These are phyloP conservation scores for Colletes collaris DNA, from an alignment of 2,888 invertebrate species.

Conservation along the genomic window DNA sequence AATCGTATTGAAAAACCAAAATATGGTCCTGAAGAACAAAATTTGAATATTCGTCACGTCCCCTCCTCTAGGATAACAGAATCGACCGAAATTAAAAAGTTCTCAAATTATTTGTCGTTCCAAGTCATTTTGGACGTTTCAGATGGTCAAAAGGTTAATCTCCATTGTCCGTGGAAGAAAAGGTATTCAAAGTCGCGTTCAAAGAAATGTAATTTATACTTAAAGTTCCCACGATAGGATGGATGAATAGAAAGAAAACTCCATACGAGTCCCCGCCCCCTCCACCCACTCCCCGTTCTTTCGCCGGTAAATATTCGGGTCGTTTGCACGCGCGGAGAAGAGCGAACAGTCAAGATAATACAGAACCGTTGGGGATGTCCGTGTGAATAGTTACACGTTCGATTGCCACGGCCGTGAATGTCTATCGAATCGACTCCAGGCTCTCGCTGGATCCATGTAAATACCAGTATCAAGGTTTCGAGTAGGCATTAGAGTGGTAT, in stretches of 20 bases:
- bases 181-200: no score
- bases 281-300: conserved; percentile 8
- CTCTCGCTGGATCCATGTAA: conserved; percentile 61
- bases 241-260: background rate
- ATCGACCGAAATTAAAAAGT: no score
- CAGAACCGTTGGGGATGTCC: conserved; percentile 61
- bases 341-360: conserved; percentile 53
- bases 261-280: background rate
- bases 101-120: no score
- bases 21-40: no score
- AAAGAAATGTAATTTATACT: background rate
- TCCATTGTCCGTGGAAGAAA: no score
- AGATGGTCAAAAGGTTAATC: no score
- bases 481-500: conserved; percentile 70
- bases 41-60: no score
- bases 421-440: conserved; percentile 69
- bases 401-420: conserved; percentile 70
- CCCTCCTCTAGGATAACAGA: no score
- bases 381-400: conserved; percentile 69
- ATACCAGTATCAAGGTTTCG: conserved; percentile 67
- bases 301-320: conserved; percentile 27
- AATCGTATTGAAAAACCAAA: no score
- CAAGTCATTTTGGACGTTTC: no score
- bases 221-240: background rate
- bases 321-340: background rate